Base-by-base conservation (phyloP, 1,140 invertebrate species). In the Vanessa tameamea region DNA sequence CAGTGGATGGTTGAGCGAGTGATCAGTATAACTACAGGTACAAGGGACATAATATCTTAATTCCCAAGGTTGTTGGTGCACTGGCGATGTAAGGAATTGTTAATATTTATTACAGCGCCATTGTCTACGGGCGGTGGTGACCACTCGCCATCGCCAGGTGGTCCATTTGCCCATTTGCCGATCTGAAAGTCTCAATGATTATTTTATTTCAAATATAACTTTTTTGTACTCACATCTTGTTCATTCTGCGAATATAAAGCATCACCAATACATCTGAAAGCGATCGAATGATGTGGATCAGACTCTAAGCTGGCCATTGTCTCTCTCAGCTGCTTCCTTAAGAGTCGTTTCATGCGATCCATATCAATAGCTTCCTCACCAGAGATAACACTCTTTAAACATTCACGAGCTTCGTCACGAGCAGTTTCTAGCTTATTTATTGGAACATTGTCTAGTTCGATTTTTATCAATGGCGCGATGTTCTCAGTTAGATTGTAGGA, bases 371-470 rank as follows among this genome's bases (percentile, higher is more conserved):
- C 86, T 71, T 95, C 94, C 7, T 90, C 82, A 20, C 93, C 93
- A 23, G 79, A 78, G 4, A 87, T 80, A 9, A 95, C 87, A 0
- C 66, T 83, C 74, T 55, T 84, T 20, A 98, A 82, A 50, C 95
- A 89, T 43, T 92, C 87, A 13, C 93, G 81, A 37, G 97, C 88
- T 59, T 94, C 94, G n/a, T 93, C 90, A 66, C 95, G 94, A 1
- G 97, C 94, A 4, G 89, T 73, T 31, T 94, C 84, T 57, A 98
- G 85, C 87, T 97, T 97, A 12, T 92, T 82, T 6, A 95, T 89
- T 0, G 97, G 96, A 13, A 98, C 97, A 87, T 97, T 97, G 81
- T 96, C 94, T 78, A 98, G 96, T 53, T 94, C 92, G 12, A 98
- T 93, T 80, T 95, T 96, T 53, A 97, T 92, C 16, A 95, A 85